phyloP scores from a whole-genome alignment of 1,140 invertebrate species.

The Drosophila nannoptera region DNA sequence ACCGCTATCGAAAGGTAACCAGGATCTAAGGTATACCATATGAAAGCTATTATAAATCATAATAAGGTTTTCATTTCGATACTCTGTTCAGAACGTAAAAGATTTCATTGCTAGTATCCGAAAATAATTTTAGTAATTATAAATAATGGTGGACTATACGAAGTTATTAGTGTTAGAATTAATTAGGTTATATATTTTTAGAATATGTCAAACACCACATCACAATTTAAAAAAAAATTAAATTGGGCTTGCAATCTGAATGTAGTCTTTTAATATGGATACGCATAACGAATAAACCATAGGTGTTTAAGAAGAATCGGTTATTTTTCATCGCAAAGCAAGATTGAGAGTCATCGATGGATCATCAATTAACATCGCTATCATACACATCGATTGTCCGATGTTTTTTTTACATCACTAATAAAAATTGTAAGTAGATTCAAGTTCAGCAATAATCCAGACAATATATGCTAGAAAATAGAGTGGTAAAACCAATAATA shows the following conservation, averaged over 20 bases:
- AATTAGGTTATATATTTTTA: too few species aligned
- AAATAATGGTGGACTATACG: too few species aligned
- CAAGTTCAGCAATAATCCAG: slow-evolving; percentile 30
- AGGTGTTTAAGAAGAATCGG: neutral
- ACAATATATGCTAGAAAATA: slow-evolving; percentile 25
- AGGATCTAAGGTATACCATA: too few species aligned
- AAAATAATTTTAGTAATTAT: too few species aligned
- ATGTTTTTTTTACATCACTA: slow-evolving; percentile 27
- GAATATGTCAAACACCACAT: too few species aligned
- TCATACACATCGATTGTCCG: neutral
- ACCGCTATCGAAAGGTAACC: too few species aligned
- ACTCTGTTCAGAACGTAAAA: too few species aligned
- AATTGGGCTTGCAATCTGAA: neutral
- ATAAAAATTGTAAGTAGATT: slow-evolving; percentile 46
- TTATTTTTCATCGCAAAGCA: neutral
- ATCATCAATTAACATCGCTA: neutral
- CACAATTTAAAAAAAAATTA: neutral
- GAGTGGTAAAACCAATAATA: slow-evolving; percentile 26
- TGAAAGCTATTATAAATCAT: too few species aligned
- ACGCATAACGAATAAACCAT: neutral
- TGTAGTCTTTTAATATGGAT: too few species aligned
- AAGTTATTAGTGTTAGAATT: too few species aligned
- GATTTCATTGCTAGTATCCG: too few species aligned
- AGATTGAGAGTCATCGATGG: neutral
- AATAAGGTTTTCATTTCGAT: too few species aligned